Base-by-base conservation (phyloP, 2,797 vertebrate species). In the Botia kubotai region DNA sequence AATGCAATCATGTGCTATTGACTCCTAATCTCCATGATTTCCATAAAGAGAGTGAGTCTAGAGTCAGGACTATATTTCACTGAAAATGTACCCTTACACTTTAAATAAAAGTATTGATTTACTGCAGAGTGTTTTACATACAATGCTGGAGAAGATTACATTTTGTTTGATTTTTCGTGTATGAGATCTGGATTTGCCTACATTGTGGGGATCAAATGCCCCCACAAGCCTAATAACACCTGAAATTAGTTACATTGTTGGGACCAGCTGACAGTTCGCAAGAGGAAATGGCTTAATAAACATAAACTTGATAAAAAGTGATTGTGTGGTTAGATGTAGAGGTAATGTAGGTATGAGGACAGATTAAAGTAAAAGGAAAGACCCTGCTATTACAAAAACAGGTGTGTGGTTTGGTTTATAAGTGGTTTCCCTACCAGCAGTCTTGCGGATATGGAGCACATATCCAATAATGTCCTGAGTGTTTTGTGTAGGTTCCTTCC, bases 381-480 rank as follows among this genome's bases (percentile, higher is more conserved):
- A 39, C 36, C 36, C 36, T 6, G 6, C 36, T 39, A 46, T 46
- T 10, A 46, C 43, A 46, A 10, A 46, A 46, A 46, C 43, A 46
- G 6, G 39, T 36, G n/a, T 67, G 52, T 62, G 17, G 46, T 21
- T 78, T 14, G 23, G 26, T 33, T 63, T 12, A 36, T 21, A 48
- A 62, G 13, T 46, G 21, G 65, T 55, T 75, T 58, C 2, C 87
- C 0, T 85, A 99, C 98, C 98, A 88, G 94, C 91, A 2, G 95
- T 96, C 87, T 92, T 96, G 87, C 97, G 94, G 77, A 99, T 97
- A 91, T 99, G 98, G 33, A 99, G 93, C 83, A 99, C 98, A 0
- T 99, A 99, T 84, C 98, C 96, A 0, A 99, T 98, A 91, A 99
- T 98, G 89, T 98, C 97, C 91, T 96, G 94, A 75, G 96, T 98